Evolutionary conservation across 2,113 vertebrate species (phyloP).

Genomic region (Rhinolophus sinicus): DNA sequence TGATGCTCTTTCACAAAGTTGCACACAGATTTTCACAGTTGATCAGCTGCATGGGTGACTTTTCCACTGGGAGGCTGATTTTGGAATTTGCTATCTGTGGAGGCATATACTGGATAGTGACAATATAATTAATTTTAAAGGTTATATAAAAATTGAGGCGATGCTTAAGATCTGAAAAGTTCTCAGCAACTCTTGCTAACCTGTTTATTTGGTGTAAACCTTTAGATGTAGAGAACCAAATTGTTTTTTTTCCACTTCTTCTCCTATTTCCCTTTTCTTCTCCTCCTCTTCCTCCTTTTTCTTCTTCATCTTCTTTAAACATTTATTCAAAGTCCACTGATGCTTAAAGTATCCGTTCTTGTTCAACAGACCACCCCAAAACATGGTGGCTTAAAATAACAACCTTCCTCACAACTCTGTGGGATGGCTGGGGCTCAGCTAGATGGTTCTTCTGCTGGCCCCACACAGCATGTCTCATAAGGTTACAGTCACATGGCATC

Average conservation of each 20-base stretch:
- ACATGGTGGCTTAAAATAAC: neutral
- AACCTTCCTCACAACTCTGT: neutral
- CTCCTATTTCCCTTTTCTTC: neutral
- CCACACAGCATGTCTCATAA: neutral
- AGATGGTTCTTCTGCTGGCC: neutral
- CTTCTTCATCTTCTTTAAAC: neutral
- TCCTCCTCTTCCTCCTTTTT: neutral
- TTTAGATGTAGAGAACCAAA: neutral
- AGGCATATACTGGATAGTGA: slow-evolving; percentile 40
- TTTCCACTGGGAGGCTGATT: slow-evolving; percentile 72
- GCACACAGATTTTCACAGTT: slow-evolving; percentile 67
- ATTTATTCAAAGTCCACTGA: neutral
- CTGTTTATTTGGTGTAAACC: slow-evolving; percentile 6
- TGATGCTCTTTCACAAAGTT: slow-evolving; percentile 59
- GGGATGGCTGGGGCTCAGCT: neutral
- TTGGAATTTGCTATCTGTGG: slow-evolving; percentile 49
- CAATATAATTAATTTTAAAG: slow-evolving; percentile 65
- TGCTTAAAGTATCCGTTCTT: neutral
- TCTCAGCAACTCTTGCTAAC: neutral
- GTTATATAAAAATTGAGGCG: slow-evolving; percentile 47
- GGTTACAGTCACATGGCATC: neutral
- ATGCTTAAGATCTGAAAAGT: neutral
- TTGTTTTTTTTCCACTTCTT: neutral
- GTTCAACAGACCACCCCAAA: neutral
- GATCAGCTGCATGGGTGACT: slow-evolving; percentile 72